A percentile compares a stretch with the other conserved stretches of the same genome.
Conservation (phyloP, 2,113 vertebrate species). For the Laterallus jamaicensis region DNA sequence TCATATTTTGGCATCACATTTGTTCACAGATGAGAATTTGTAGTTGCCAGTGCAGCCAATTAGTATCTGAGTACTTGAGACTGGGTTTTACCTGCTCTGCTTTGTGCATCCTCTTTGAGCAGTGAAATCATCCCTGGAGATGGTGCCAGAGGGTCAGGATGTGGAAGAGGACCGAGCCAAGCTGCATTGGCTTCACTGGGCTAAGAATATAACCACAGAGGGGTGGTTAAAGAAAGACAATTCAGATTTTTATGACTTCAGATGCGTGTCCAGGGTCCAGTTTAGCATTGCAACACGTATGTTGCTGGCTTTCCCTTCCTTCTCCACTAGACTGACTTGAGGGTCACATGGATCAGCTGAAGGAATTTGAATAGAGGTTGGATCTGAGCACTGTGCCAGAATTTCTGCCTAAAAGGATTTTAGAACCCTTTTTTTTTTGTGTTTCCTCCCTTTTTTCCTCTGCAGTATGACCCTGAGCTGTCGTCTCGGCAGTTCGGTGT, state of each 20-base stretch:
- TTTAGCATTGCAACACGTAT: neutral
- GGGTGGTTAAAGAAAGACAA: neutral
- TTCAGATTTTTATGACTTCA: neutral
- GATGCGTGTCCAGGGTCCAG: accelerated
- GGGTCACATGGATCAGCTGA: neutral
- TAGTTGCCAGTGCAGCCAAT: accelerated
- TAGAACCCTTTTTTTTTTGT: neutral
- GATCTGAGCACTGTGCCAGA: neutral
- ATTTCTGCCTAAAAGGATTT: neutral
- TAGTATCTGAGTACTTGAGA: neutral
- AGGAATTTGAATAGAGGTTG: neutral
- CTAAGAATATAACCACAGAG: neutral
- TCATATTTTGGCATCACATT: neutral
- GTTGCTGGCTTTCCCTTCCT: neutral
- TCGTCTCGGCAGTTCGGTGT: conserved; percentile 93
- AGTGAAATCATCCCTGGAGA: neutral
- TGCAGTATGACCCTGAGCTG: conserved; percentile 91
- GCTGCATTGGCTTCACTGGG: neutral
- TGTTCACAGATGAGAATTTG: neutral
- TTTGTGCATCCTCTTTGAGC: accelerated
- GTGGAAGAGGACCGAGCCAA: neutral
- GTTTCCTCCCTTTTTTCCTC: neutral
- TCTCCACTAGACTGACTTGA: neutral
- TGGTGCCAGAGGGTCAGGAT: neutral
- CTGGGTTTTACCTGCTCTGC: neutral